Evolutionary conservation across 2,113 vertebrate species (phyloP).

Genomic region (Gobio gobio): DNA sequence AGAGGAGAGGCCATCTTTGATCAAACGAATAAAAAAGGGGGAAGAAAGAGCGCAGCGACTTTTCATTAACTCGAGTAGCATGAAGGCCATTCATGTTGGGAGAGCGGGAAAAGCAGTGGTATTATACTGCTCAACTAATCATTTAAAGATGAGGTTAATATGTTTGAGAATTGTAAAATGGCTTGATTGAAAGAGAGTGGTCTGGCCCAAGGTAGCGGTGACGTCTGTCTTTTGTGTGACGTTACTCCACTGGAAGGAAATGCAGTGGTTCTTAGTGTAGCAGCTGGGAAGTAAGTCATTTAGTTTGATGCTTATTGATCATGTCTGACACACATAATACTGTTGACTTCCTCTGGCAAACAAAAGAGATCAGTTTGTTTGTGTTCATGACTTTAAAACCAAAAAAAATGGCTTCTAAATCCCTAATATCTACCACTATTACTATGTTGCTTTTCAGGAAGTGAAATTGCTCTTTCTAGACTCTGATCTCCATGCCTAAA

Average conservation of each 20-base stretch:
- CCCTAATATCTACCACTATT: not conserved
- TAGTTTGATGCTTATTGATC: constrained; percentile 16
- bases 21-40: constrained; percentile 63
- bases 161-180: constrained; percentile 35
- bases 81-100: constrained; percentile 33
- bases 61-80: constrained; percentile 66
- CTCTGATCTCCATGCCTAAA: not conserved
- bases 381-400: not conserved
- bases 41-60: constrained; percentile 48
- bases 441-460: not conserved
- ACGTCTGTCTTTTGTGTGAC: constrained; percentile 13
- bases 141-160: constrained; percentile 53
- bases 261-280: not conserved
- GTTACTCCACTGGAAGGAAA: constrained; percentile 22
- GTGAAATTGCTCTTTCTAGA: not conserved
- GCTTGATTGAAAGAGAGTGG: not conserved
- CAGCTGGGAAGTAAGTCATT: constrained; percentile 16
- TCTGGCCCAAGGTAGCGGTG: constrained; percentile 4
- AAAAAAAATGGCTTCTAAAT: not conserved
- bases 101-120: constrained; percentile 20
- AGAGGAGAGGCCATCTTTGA: constrained; percentile 70
- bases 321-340: not conserved
- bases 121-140: constrained; percentile 33
- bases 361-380: not conserved
- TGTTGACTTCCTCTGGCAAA: not conserved